Base-by-base conservation (phyloP, 2,113 vertebrate species). In the Planiliza haematocheilus region DNA sequence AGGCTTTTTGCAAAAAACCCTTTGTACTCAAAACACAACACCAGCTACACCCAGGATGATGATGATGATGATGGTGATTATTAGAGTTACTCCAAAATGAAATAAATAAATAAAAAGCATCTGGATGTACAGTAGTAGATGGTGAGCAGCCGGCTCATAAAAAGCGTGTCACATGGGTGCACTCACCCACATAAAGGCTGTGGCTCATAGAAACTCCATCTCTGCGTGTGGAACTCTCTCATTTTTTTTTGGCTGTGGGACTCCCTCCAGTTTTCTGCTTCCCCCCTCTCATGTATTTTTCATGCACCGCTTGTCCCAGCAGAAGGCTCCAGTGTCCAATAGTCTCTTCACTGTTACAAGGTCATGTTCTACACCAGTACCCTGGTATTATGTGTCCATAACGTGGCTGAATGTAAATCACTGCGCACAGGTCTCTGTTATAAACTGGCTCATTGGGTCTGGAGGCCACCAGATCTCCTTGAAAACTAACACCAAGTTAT, bases 231-330 rank as follows among this genome's bases (percentile, higher is more conserved):
- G 42, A 59, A 38, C 48, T 45, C 61, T 76, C 85, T 74, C 34
- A 66, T n/a, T n/a, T n/a, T n/a, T n/a, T 55, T 79, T 70, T 51
- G 42, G 39, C 55, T 46, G 49, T 79, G 64, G 38, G 69, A 37
- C 42, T 51, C 51, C 71, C 62, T 77, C 20, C 55, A 79, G 36
- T 58, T 74, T 70, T 66, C 41, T 3, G 17, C 45, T 24, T 62
- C 50, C 20, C 74, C 45, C 42, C 53, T 50, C 61, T 80, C 70
- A 78, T 89, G 57, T 46, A 87, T 89, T 86, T 89, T 89, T 88
- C 66, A 88, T 88, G 70, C 41, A 57, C 18, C 7, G 34, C 50
- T 55, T 51, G 34, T 70, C 78, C 74, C 69, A 61, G 79, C 51
- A 46, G 58, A 77, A 56, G 36, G 61, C 34, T 42, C 41, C 7